Percentiles rank a stretch among this genome's conserved stretches.
These are phyloP conservation scores for Nephrotoma appendiculata DNA, from an alignment of 2,888 invertebrate genomes.

Conservation along the genomic window DNA sequence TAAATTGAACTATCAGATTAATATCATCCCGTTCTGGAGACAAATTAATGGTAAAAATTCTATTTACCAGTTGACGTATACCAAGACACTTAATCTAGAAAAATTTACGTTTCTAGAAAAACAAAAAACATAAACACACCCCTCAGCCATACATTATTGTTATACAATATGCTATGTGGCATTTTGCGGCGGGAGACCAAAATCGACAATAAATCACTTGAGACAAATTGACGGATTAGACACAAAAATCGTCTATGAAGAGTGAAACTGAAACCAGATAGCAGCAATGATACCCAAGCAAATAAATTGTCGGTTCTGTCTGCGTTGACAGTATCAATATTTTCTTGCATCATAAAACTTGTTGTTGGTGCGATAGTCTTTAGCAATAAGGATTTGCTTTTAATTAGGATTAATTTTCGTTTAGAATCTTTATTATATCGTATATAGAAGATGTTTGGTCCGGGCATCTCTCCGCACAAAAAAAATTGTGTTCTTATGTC, in stretches of 20 bases:
- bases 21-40: too few relatives aligned
- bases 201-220: not conserved
- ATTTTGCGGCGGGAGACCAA: not conserved
- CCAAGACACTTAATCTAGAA: not conserved
- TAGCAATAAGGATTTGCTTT: not conserved
- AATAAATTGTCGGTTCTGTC: not conserved
- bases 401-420: not conserved
- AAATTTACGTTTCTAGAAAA: not conserved
- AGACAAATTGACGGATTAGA: not conserved
- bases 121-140: not conserved
- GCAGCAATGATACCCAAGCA: not conserved
- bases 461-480: not conserved
- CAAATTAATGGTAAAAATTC: too few relatives aligned
- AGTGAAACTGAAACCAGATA: not conserved
- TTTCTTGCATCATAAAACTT: not conserved
- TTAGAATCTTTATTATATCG: not conserved
- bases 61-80: not conserved
- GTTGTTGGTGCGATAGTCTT: not conserved
- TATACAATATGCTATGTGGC: not conserved
- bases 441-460: not conserved
- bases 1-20: too few relatives aligned
- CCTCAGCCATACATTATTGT: not conserved
- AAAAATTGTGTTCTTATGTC: not conserved
- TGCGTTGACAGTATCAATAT: not conserved
- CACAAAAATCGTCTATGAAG: not conserved